Base-by-base conservation (phyloP, 1,140 invertebrate genomes). In the Cherax quadricarinatus region DNA sequence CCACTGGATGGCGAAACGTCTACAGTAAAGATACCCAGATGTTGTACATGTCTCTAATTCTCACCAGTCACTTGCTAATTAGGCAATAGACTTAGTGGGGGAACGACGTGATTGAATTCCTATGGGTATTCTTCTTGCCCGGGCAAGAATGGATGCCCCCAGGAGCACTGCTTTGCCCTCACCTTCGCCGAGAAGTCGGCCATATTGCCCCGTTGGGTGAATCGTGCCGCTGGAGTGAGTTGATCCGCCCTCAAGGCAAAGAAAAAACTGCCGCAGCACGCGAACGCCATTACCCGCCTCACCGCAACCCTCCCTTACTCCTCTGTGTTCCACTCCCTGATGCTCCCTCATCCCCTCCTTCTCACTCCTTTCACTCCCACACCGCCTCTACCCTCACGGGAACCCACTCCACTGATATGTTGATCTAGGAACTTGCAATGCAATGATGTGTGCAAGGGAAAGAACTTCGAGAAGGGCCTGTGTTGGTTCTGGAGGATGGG, bases 281-380 rank as follows among this genome's bases (percentile, higher is more conserved):
- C 82, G 82, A 84, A 16, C 82, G 82, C 82, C 21, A 84, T 84
- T 84, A 84, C 14, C 82, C 9, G 21, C 82, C 53, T 84, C 82
- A 84, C 82, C 82, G 53, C 82, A 84, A 84, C 60, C 82, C 12
- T 60, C 80, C 80, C 80, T 57, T 24, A 12, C 10, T 60, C 3
- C 53, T 10, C 16, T 62, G 53, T 14, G 53, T 60, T 24, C 24
- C 79, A 51, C 18, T 57, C 48, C 4, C 62, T 66, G 62, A 66
- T 66, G 62, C 62, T 66, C 62, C 14, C 62, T 18, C 57, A 9
- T 60, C 57, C 16, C 9, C 57, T 18, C 48, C 14, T 21, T 18
- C 80, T 53, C 80, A 4, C 80, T 5, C 12, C 49, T 10, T 4
- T n/a, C 51, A 21, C 21, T 24, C 48, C 48, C 80, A 14, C 53